Percentiles rank a stretch among this genome's conserved stretches.
Conservation (phyloP, 2,113 vertebrate genomes). For the Grus americana region DNA sequence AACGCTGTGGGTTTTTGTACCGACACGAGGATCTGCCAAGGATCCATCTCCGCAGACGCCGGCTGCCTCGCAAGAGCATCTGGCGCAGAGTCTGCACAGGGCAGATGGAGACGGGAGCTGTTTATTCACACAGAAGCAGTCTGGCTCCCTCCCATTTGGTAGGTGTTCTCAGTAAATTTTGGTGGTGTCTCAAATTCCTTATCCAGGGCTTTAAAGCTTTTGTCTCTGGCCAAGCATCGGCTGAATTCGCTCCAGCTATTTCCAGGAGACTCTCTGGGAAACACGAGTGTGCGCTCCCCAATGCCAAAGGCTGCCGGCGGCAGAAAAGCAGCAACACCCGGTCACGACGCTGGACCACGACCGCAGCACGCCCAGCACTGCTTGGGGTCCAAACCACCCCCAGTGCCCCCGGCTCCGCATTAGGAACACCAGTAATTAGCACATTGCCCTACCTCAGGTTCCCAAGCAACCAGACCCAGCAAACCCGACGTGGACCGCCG, state of each 20-base stretch:
- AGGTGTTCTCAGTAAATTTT: neutral
- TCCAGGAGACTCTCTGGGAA: neutral
- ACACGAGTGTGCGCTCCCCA: fast-evolving
- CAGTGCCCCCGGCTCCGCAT: neutral
- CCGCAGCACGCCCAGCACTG: neutral
- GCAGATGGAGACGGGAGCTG: constrained; percentile 25
- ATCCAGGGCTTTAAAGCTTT: neutral
- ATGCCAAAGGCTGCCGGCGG: neutral
- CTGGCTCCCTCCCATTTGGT: neutral
- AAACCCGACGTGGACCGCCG: fast-evolving
- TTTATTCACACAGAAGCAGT: neutral
- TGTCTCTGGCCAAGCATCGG: neutral
- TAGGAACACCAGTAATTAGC: neutral
- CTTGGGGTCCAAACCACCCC: neutral
- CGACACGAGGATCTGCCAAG: neutral
- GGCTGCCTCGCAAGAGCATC: constrained; percentile 20
- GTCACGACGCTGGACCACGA: fast-evolving
- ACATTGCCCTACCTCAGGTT: fast-evolving
- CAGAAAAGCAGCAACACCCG: neutral
- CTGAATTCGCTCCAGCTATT: neutral
- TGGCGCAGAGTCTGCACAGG: neutral
- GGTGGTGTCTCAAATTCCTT: neutral
- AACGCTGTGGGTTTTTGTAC: neutral
- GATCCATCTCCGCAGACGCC: neutral
- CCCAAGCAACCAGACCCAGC: neutral